Base-by-base conservation (phyloP, 2,797 vertebrate genomes). In the Tangara arthus region DNA sequence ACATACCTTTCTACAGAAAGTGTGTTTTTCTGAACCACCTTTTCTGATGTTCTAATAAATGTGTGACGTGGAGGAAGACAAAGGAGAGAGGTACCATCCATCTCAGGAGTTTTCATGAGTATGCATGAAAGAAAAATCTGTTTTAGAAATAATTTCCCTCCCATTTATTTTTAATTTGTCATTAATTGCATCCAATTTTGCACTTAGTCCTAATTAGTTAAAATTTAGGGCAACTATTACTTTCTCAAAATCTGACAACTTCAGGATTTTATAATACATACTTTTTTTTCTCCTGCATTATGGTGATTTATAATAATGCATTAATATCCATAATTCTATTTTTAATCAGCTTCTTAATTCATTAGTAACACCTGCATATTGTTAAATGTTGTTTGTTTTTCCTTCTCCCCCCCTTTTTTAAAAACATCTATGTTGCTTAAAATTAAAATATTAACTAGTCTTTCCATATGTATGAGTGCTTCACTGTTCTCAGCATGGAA, bases 281-380 rank as follows among this genome's bases (percentile, higher is more conserved):
- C 55, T 27, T 72, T 87, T 89, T 83, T 87, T 15, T 49, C 95
- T 96, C 53, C 46, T 93, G 72, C n/a, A 71, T 88, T 90, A 93
- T 88, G 61, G 18, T 95, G 32, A 81, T 75, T 96, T 94, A 87
- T 87, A 95, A 87, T 90, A 94, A 90, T 71, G 37, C 87, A 89
- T 96, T 96, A 96, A 95, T 92, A 94, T 84, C 89, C 61, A 88
- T 72, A 21, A 52, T 53, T 84, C 63, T 70, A 64, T 55, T 96
- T 97, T 92, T 52, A 96, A 94, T 95, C 68, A 76, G 28, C 69
- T 93, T 64, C 52, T 96, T 59, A 84, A 32, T 95, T 94, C 53
- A 87, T 94, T 96, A 91, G 56, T 88, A 95, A 90, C 85, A 96
- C 79, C 94, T 93, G 76, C 90, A 79, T 63, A 79, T 95, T 93